Conservation (phyloP, 2,113 vertebrate genomes). For the Alethe diademata region DNA sequence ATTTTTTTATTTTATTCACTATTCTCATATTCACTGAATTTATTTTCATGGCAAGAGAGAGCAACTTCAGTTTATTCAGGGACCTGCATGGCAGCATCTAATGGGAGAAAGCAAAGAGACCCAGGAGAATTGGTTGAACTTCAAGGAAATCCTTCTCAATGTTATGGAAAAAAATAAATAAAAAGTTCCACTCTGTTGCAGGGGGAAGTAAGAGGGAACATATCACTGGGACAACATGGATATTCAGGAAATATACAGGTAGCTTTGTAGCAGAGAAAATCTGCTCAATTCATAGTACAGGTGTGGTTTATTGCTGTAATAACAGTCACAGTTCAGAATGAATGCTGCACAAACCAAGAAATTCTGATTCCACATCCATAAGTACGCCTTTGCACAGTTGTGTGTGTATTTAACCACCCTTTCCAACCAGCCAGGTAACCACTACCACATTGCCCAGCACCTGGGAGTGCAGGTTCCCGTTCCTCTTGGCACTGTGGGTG, state of each 20-base stretch:
- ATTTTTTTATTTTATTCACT: not conserved
- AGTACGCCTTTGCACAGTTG: fast-evolving
- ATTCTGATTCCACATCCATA: not conserved
- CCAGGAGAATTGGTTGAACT: not conserved
- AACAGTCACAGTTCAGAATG: not conserved
- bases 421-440: not conserved
- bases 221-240: not conserved
- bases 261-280: not conserved
- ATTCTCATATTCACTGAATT: not conserved
- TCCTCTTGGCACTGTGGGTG: not conserved
- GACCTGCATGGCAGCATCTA: not conserved
- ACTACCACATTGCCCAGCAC: too few species aligned
- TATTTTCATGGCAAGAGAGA: not conserved
- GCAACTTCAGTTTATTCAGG: not conserved
- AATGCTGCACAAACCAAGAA: not conserved
- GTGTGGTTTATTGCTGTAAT: not conserved
- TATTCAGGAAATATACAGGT: not conserved
- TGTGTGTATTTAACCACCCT: fast-evolving
- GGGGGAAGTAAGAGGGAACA: not conserved
- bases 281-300: not conserved
- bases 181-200: fast-evolving
- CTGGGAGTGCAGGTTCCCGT: not conserved
- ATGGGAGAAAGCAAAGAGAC: not conserved
- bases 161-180: not conserved
- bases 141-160: not conserved